Percentiles rank a stretch among this genome's conserved stretches.
These are phyloP conservation scores for Redunca redunca DNA, from an alignment of 2,113 vertebrate genomes.

Conservation along the genomic window DNA sequence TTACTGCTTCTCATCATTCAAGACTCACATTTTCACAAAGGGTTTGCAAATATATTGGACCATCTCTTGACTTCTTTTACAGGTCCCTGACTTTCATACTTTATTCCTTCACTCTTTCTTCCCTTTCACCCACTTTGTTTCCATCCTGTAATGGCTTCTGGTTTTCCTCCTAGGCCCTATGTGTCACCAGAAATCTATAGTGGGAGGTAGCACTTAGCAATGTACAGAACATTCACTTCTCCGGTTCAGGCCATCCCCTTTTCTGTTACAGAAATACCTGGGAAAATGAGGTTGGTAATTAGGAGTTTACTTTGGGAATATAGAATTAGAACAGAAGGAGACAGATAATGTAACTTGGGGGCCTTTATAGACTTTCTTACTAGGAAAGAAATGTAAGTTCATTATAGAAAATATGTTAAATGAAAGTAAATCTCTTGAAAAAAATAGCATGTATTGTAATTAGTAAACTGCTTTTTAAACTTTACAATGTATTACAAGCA, in stretches of 20 bases:
- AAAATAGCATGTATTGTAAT: not conserved
- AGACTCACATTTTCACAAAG: not conserved
- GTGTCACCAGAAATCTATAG: not conserved
- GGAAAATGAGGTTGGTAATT: not conserved
- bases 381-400: not conserved
- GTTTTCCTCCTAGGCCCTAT: not conserved
- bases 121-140: not conserved
- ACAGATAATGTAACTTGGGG: not conserved
- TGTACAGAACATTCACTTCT: not conserved
- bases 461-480: not conserved
- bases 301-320: not conserved
- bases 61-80: not conserved
- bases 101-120: not conserved
- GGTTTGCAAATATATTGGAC: not conserved
- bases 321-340: not conserved
- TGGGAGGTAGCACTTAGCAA: not conserved
- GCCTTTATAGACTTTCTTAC: slow-evolving; percentile 1
- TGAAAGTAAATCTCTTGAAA: slow-evolving; percentile 2
- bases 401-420: slow-evolving; percentile 26
- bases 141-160: slow-evolving; percentile 16
- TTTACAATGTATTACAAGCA: not conserved
- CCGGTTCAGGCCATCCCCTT: not conserved
- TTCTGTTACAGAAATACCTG: not conserved
- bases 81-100: not conserved
- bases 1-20: not conserved